These are phyloP conservation scores for Condylura cristata DNA, from an alignment of 2,113 vertebrate species.

Conservation along the genomic window DNA sequence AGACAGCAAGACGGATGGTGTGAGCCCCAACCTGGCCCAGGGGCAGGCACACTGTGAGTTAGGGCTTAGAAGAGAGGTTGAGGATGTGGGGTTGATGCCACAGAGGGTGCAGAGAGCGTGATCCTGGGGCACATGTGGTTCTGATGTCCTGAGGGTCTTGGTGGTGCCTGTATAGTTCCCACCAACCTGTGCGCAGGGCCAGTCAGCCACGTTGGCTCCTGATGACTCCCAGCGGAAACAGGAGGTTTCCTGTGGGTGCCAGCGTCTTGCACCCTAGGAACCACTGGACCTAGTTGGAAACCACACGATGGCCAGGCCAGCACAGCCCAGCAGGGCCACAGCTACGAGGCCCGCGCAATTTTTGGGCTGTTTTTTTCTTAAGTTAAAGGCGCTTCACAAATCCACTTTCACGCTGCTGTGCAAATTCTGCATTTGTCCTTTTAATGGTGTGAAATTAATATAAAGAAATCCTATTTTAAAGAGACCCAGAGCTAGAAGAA, in stretches of 20 bases:
- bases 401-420: too few relatives aligned
- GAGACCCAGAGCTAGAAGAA: neutral
- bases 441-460: neutral
- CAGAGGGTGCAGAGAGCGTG: neutral
- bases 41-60: neutral
- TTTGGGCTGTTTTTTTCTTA: neutral
- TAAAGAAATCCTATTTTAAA: neutral
- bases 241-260: neutral
- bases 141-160: neutral
- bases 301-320: accelerated
- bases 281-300: neutral
- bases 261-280: neutral
- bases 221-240: neutral
- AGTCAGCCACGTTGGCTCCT: neutral
- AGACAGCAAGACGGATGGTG: neutral
- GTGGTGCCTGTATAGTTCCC: neutral
- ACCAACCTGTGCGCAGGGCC: neutral
- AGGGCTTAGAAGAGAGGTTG: neutral
- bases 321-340: neutral
- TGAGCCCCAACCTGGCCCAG: neutral
- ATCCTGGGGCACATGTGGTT: neutral
- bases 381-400: neutral
- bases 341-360: accelerated
- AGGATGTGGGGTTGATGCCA: neutral
- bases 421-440: neutral